Percentiles rank a stretch among this genome's conserved stretches.
Evolutionary conservation across 2,888 invertebrate genomes (phyloP).

Genomic region (Boloria euphrosyne): DNA sequence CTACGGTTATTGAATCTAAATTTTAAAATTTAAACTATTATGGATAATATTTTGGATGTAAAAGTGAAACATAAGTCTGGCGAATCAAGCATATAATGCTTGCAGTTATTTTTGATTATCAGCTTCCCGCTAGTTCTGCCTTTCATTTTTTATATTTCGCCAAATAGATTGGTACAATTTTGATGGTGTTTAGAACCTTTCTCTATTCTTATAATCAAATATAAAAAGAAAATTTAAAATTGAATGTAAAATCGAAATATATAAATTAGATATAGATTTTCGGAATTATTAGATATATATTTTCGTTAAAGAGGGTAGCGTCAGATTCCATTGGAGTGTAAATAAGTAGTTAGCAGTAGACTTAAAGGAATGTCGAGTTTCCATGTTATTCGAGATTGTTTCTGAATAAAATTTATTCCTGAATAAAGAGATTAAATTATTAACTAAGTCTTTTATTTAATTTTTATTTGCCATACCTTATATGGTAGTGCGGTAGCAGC

Average conservation of each 20-base stretch:
- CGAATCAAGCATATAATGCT: conserved; percentile 32
- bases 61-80: conserved; percentile 25
- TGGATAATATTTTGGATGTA: conserved; percentile 23
- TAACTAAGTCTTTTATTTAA: conserved; percentile 22
- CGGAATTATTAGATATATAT: conserved; percentile 58
- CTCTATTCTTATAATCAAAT: conserved; percentile 49
- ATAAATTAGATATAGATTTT: conserved; percentile 56
- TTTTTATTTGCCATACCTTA: too few species aligned
- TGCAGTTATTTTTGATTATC: conserved; percentile 5
- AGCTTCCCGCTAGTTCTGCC: conserved; percentile 29
- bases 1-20: conserved; percentile 27
- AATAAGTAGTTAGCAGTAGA: conserved; percentile 49
- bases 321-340: conserved; percentile 50
- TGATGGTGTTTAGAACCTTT: conserved; percentile 50
- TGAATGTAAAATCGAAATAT: conserved; percentile 58
- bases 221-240: conserved; percentile 47
- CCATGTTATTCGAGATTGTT: conserved; percentile 60
- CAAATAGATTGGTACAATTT: conserved; percentile 22
- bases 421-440: conserved; percentile 65
- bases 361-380: conserved; percentile 41
- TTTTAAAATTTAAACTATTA: conserved; percentile 29
- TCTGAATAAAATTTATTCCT: conserved; percentile 71
- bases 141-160: conserved; percentile 2
- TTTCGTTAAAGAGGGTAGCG: conserved; percentile 63
- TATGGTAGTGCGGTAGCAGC: too few species aligned